These are phyloP conservation scores for Laupala kohalensis DNA, from an alignment of 1,140 invertebrate genomes.

Conservation along the genomic window DNA sequence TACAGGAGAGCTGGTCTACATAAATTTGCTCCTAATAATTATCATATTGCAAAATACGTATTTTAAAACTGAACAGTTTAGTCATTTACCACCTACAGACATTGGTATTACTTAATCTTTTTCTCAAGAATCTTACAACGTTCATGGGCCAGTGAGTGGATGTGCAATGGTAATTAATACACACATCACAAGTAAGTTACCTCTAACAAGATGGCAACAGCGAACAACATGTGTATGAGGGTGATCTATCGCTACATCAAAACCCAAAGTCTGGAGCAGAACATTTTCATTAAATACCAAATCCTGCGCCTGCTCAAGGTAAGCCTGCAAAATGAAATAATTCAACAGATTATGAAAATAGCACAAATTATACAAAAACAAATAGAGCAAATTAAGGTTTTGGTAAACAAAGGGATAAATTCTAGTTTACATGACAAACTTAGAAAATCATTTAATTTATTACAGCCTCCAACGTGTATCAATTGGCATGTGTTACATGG, in stretches of 20 bases:
- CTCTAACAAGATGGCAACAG: slow-evolving; percentile 87
- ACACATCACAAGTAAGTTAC: slow-evolving; percentile 33
- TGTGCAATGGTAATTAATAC: neutral
- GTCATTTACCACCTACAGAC: no score
- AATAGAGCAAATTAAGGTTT: no score
- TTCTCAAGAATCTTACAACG: neutral
- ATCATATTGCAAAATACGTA: neutral
- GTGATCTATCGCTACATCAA: slow-evolving; percentile 93
- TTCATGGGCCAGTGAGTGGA: neutral
- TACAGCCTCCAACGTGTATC: no score
- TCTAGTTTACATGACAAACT: neutral
- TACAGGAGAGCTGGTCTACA: neutral
- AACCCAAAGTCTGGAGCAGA: slow-evolving; percentile 87
- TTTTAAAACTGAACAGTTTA: neutral
- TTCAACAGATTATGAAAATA: slow-evolving; percentile 24
- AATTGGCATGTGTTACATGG: no score
- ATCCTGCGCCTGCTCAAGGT: slow-evolving; percentile 68
- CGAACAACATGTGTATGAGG: slow-evolving; percentile 92
- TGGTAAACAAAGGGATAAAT: no score
- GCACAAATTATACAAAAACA: neutral
- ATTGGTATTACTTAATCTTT: no score
- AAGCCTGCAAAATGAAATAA: slow-evolving; percentile 44
- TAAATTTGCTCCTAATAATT: neutral
- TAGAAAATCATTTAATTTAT: neutral
- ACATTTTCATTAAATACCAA: slow-evolving; percentile 93